Evolutionary conservation across 92 coral and sea anemone genomes (phyloP).

Genomic region (Paramuricea clavata): DNA sequence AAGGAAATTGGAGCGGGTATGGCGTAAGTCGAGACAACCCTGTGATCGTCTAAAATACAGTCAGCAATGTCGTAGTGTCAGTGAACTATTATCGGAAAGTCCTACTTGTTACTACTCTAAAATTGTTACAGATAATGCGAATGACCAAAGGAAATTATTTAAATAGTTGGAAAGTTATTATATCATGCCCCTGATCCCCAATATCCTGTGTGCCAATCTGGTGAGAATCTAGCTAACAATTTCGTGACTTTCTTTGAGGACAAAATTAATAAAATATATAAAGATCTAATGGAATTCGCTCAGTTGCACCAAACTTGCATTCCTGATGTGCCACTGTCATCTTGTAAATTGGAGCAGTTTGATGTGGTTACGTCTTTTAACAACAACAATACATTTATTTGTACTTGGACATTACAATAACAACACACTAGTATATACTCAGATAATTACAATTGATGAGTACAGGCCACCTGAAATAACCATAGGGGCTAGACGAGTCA

Average conservation of each 20-base stretch:
- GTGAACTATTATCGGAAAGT: conserved; percentile 2
- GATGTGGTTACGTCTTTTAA: conserved; percentile 27
- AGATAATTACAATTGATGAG: neutral
- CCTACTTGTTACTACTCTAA: conserved; percentile 20
- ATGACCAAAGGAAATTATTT: conserved; percentile 42
- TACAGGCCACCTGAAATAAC: conserved; percentile 1
- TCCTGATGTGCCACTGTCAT: conserved; percentile 39
- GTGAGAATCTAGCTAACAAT: conserved; percentile 33
- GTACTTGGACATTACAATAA: neutral
- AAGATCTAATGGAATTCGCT: neutral
- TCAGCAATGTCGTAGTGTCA: conserved; percentile 22
- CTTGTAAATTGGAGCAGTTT: conserved; percentile 20
- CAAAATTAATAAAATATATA: conserved; percentile 32
- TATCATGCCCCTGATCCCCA: neutral
- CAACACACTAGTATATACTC: neutral
- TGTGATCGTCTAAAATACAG: conserved; percentile 29
- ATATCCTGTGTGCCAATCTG: conserved; percentile 17
- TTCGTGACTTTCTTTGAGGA: conserved; percentile 23
- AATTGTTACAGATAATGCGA: conserved; percentile 28
- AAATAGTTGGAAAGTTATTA: conserved; percentile 4
- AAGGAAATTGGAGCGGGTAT: conserved; percentile 48
- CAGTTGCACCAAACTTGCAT: neutral
- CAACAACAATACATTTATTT: neutral
- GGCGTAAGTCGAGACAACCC: conserved; percentile 40
- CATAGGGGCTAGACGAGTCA: conserved; percentile 5